Conservation (phyloP, 2,113 vertebrate species). For the Henicopernis longicauda region DNA sequence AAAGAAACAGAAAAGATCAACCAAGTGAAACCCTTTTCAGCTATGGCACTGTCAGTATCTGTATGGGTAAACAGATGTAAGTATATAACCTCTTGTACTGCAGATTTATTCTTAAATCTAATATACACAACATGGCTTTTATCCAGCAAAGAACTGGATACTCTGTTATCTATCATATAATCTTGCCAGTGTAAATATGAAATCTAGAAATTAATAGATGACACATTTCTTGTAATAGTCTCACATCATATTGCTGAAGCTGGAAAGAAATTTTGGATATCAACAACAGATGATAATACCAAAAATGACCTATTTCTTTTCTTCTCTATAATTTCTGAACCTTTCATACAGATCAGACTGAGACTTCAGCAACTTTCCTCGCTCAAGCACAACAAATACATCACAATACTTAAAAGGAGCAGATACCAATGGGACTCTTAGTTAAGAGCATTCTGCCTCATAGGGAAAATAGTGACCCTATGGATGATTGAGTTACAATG, state of each 20-base stretch:
- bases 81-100: not conserved
- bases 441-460: not conserved
- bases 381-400: not conserved
- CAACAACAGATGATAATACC: not conserved
- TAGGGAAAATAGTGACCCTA: not conserved
- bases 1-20: not conserved
- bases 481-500: not conserved
- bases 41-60: not conserved
- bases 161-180: conserved; percentile 9
- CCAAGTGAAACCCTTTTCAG: not conserved
- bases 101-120: not conserved
- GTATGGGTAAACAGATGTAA: not conserved
- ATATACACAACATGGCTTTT: conserved; percentile 1
- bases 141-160: not conserved
- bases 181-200: conserved; percentile 27
- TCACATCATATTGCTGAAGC: conserved; percentile 37
- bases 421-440: not conserved
- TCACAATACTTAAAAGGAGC: not conserved
- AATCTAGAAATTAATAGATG: not conserved
- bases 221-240: conserved; percentile 36
- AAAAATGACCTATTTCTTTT: not conserved
- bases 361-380: not conserved
- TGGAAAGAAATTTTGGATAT: not conserved
- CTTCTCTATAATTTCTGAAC: not conserved
- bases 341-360: not conserved